Conservation (phyloP, 1,140 invertebrate species). For the Choristoneura fumiferana region DNA sequence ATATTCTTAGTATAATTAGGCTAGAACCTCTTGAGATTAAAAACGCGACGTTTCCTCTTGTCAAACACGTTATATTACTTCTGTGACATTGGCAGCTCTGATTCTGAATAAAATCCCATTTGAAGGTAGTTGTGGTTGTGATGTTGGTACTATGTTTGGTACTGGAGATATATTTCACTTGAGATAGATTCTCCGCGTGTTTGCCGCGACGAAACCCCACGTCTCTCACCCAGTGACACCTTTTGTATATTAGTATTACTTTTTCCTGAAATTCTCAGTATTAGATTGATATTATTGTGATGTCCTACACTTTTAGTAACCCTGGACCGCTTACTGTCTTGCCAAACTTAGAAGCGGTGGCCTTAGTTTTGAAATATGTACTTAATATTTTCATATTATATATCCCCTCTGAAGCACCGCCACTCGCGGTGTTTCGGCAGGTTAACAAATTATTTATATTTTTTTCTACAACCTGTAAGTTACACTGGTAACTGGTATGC, state of each 20-base stretch:
- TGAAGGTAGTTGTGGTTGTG: background rate
- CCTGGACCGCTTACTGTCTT: conserved; percentile 49
- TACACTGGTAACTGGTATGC: conserved; percentile 44
- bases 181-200: background rate
- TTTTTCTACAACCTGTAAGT: conserved; percentile 52
- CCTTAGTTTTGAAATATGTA: conserved; percentile 47
- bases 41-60: conserved; percentile 34
- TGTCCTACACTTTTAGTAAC: conserved; percentile 39
- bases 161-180: background rate
- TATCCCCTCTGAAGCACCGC: conserved; percentile 36
- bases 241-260: conserved; percentile 66
- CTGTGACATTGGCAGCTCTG: background rate
- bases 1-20: conserved; percentile 74
- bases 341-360: conserved; percentile 49
- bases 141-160: background rate
- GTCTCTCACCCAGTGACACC: conserved; percentile 48
- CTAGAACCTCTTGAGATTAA: conserved; percentile 67
- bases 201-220: conserved; percentile 25
- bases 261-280: conserved; percentile 62
- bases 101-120: background rate
- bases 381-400: conserved; percentile 64
- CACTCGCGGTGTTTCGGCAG: conserved; percentile 24
- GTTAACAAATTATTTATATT: conserved; percentile 48
- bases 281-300: conserved; percentile 63
- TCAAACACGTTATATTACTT: conserved; percentile 15